phyloP scores from a whole-genome alignment of 2,888 invertebrate genomes.

The Ophraella communa region DNA sequence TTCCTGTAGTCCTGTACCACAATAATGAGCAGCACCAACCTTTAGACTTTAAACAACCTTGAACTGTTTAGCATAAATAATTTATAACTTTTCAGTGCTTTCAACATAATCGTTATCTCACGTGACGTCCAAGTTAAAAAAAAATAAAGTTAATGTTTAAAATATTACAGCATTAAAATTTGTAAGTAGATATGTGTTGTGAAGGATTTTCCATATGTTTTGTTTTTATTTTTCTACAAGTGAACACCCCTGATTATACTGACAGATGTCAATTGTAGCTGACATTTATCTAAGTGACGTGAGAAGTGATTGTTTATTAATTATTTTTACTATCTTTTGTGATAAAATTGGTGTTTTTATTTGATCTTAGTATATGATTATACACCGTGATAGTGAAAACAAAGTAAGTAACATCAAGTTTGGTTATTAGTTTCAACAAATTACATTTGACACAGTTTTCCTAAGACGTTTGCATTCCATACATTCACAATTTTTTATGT shows the following conservation, averaged over 20 bases:
- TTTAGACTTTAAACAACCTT: constrained; percentile 1
- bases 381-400: constrained; percentile 21
- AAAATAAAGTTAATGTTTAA: background rate
- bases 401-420: constrained; percentile 16
- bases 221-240: background rate
- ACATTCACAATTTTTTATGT: constrained; percentile 19
- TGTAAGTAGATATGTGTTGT: background rate
- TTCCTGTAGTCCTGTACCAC: background rate
- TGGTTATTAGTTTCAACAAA: constrained; percentile 2
- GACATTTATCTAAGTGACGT: constrained; percentile 28
- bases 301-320: constrained; percentile 33
- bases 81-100: background rate
- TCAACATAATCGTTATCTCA: background rate
- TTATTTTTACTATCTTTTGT: constrained; percentile 37
- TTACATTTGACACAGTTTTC: constrained; percentile 23
- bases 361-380: constrained; percentile 30
- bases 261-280: constrained; percentile 16
- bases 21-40: background rate
- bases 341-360: constrained; percentile 37
- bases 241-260: background rate
- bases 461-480: constrained; percentile 24
- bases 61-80: background rate
- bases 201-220: background rate
- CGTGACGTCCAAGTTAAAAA: background rate
- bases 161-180: background rate